Base-by-base conservation (phyloP, 1,140 invertebrate species). In the Zeugodacus cucurbitae region DNA sequence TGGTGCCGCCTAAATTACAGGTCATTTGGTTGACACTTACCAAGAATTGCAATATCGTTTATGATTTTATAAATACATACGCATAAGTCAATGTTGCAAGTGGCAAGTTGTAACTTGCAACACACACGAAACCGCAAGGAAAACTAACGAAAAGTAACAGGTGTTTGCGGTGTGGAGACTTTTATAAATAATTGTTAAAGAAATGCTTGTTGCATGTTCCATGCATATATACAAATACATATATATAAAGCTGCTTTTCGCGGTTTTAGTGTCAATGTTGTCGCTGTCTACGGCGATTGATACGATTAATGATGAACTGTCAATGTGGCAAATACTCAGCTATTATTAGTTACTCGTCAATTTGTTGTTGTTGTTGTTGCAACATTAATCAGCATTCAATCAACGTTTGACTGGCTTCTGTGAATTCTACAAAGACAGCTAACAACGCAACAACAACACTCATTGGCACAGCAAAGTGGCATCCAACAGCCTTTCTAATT, bases 251-350 rank as follows among this genome's bases (percentile, higher is more conserved):
- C 8, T 54, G 48, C 48, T 54, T 54, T 54, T 17, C 20, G 14
- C 34, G 34, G 67, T 37, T 41, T 74, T 70, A 74, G 4, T n/a
- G 20, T 22, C 67, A 74, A 41, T 20, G 14, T 34, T 32, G 26
- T 34, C 14, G 14, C 14, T 62, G 6, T 62, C 58, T 34, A 41
- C 44, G 7, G 26, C 48, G n/a, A 82, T 82, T 29, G 37, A 82
- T 29, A 22, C 74, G 74, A 82, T 82, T 82, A 82, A 82, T 82
- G 74, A 82, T 48, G 74, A 82, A 82, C 74, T 82, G 74, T 82
- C 74, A 82, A 82, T 8, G 74, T 82, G 41, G 41, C 74, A 34
- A 62, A 62, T 62, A 62, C 58, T 2, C 58, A 17, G 48, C 48
- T 54, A 17, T 54, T 20, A 20, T 54, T 20, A 54, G 48, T 54